These are phyloP conservation scores for Osmerus eperlanus DNA, from an alignment of 2,113 vertebrate genomes.

Conservation along the genomic window DNA sequence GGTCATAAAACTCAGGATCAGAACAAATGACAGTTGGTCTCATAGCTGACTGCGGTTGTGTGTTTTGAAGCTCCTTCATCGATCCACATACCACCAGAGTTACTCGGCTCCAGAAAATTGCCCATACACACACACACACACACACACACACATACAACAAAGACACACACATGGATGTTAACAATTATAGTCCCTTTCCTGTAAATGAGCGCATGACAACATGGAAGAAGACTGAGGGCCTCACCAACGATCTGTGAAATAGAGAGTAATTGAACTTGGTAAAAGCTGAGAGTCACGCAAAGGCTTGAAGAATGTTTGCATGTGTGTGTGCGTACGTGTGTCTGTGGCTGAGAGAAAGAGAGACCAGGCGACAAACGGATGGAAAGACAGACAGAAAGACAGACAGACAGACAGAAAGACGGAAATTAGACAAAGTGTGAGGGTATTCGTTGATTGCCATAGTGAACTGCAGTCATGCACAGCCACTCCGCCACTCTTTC, in stretches of 20 bases:
- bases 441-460: too few species aligned
- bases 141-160: slow-evolving; percentile 9
- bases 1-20: neutral
- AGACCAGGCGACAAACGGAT: neutral
- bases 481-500: neutral
- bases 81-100: too few species aligned
- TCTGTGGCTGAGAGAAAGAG: neutral
- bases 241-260: slow-evolving; percentile 47
- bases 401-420: too few species aligned
- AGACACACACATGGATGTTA: slow-evolving; percentile 32
- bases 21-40: too few species aligned
- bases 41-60: too few species aligned
- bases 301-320: neutral
- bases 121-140: neutral
- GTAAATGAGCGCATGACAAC: slow-evolving; percentile 27
- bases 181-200: slow-evolving; percentile 52
- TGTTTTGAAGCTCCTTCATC: too few species aligned
- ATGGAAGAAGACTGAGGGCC: slow-evolving; percentile 41
- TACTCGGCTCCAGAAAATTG: neutral
- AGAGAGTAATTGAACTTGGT: slow-evolving; percentile 8
- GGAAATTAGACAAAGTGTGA: too few species aligned
- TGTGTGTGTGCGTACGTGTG: slow-evolving; percentile 7
- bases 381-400: too few species aligned
- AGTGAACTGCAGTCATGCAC: neutral
- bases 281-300: slow-evolving; percentile 22